Conservation (phyloP, 1,140 invertebrate species). For the Trinorchestia longiramus region DNA sequence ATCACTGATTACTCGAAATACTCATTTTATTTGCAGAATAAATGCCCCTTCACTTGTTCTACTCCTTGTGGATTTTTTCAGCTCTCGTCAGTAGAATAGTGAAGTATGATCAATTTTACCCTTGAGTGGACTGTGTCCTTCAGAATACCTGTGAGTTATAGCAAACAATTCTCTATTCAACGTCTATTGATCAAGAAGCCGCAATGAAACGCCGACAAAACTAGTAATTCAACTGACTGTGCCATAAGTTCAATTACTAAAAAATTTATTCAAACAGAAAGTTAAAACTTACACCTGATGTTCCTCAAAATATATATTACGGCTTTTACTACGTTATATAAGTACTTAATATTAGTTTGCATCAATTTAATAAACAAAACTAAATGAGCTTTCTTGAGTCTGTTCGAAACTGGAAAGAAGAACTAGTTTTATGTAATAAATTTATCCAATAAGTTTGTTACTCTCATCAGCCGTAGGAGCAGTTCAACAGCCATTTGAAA, state of each 20-base stretch:
- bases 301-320: background rate
- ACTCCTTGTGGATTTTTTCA: background rate
- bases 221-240: background rate
- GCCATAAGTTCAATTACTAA: background rate
- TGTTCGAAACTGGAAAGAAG: too few relatives aligned
- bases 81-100: background rate
- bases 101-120: background rate
- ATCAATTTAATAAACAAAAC: background rate
- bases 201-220: background rate
- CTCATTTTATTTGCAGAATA: background rate
- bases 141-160: background rate
- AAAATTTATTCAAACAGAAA: background rate
- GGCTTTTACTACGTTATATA: background rate
- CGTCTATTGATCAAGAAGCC: background rate
- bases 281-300: background rate
- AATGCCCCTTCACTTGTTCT: background rate
- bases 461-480: too few relatives aligned
- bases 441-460: too few relatives aligned
- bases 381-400: too few relatives aligned
- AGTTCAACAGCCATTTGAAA: too few relatives aligned
- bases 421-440: too few relatives aligned
- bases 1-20: background rate
- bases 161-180: background rate
- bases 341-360: background rate
- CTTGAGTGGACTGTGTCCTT: background rate